Conservation (phyloP, 2,113 vertebrate genomes). For the Todiramphus saurophagus region DNA sequence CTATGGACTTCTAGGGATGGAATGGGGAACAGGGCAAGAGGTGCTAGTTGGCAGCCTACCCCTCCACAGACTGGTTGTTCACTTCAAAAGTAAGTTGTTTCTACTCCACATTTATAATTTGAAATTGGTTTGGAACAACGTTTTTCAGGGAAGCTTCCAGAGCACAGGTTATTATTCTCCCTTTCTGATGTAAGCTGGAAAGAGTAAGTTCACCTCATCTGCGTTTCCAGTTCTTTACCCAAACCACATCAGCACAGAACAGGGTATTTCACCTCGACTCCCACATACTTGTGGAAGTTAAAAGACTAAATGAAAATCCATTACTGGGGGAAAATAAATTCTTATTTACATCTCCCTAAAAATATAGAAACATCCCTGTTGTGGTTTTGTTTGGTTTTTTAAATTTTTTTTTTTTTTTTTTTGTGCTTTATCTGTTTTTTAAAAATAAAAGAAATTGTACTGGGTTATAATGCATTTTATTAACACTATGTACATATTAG, state of each 20-base stretch:
- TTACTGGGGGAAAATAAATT: conserved; percentile 44
- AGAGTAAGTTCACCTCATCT: conserved; percentile 50
- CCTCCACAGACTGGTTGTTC: conserved; percentile 18
- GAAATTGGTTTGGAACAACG: conserved; percentile 55
- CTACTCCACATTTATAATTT: conserved; percentile 52
- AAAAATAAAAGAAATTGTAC: conserved; percentile 60
- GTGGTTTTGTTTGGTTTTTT: neutral
- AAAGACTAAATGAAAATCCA: conserved; percentile 63
- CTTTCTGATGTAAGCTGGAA: conserved; percentile 61
- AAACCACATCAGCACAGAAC: conserved; percentile 75
- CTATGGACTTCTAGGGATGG: conserved; percentile 26
- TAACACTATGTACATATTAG: conserved; percentile 85
- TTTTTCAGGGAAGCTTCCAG: conserved; percentile 76
- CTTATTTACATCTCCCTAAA: conserved; percentile 60
- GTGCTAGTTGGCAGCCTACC: conserved; percentile 53
- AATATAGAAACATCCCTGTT: conserved; percentile 72
- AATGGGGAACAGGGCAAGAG: conserved; percentile 34
- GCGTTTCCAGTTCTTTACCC: conserved; percentile 62
- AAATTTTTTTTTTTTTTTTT: conserved; percentile 46
- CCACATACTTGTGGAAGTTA: conserved; percentile 67
- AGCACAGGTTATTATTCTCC: conserved; percentile 3
- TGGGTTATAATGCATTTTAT: conserved; percentile 82
- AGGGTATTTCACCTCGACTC: conserved; percentile 71
- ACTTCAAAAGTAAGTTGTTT: conserved; percentile 37
- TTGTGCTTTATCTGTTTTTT: conserved; percentile 73